A percentile compares a stretch with the other conserved stretches of the same genome.
Conservation (phyloP, 1,140 invertebrate genomes). For the Parapsyche elsis region DNA sequence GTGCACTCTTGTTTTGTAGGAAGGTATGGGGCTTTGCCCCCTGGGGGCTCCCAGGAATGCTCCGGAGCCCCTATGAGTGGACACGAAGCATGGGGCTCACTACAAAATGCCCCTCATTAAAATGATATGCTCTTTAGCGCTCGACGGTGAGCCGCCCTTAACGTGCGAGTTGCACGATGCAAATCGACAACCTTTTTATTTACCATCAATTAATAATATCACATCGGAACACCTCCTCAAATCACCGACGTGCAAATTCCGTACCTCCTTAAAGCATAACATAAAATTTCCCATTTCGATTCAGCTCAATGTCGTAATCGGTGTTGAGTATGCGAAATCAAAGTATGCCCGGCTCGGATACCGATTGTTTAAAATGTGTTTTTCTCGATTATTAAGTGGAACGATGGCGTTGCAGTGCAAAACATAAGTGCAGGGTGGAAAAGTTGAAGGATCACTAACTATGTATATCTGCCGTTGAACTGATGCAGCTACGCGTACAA, state of each 20-base stretch:
- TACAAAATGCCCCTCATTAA: conserved; percentile 52
- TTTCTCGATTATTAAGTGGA: neutral
- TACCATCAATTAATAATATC: neutral
- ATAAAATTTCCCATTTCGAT: too few species aligned
- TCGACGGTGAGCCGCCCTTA: neutral
- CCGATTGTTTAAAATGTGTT: conserved; percentile 23
- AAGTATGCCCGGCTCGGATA: too few species aligned
- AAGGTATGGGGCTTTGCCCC: neutral
- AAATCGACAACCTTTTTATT: neutral
- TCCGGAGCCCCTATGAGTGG: neutral
- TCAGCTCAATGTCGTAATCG: too few species aligned
- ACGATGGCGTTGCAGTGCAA: neutral
- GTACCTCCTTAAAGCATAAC: too few species aligned
- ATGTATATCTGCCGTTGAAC: neutral
- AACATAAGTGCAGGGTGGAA: neutral
- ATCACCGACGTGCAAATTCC: too few species aligned
- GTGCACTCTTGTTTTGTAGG: neutral
- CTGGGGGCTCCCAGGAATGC: neutral
- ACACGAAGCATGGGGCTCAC: conserved; percentile 10
- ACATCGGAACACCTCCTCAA: too few species aligned
- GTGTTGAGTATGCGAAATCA: too few species aligned
- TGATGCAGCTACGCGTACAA: neutral
- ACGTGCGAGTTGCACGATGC: neutral
- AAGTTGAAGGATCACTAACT: conserved; percentile 13
- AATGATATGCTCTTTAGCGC: conserved; percentile 51